Conservation (phyloP, 2,113 vertebrate genomes). For the Vidua chalybeata region DNA sequence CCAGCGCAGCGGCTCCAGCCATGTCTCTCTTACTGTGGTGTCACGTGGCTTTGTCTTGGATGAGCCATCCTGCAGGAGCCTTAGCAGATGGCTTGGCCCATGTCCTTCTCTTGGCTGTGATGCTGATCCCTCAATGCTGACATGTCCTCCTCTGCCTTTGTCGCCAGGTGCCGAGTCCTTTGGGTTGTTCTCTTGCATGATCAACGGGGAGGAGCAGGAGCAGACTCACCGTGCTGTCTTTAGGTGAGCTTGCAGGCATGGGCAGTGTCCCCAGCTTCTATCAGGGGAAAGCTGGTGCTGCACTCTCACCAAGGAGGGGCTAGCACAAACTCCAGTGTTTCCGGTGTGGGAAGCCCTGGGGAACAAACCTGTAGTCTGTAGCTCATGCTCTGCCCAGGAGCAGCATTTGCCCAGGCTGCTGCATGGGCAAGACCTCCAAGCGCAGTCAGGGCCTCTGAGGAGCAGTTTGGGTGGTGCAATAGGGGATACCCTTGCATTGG, state of each 20-base stretch:
- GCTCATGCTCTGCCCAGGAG: neutral
- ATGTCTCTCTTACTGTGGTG: neutral
- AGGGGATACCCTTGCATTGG: neutral
- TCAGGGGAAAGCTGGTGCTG: neutral
- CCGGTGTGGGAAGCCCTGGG: neutral
- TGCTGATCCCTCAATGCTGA: neutral
- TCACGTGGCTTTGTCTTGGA: rapidly evolving
- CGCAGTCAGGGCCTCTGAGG: neutral
- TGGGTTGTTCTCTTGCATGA: slow-evolving; percentile 91
- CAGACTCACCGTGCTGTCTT: slow-evolving; percentile 95
- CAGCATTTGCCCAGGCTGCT: neutral
- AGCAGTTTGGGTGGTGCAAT: neutral
- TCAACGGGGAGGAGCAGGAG: slow-evolving; percentile 93
- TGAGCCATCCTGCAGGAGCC: neutral
- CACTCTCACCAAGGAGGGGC: neutral
- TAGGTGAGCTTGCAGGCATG: slow-evolving; percentile 77
- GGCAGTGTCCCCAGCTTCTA: neutral
- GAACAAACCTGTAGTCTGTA: neutral
- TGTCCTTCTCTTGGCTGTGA: neutral
- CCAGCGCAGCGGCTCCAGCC: rapidly evolving
- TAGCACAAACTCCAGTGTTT: neutral
- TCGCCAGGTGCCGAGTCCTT: slow-evolving; percentile 93
- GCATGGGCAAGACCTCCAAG: neutral
- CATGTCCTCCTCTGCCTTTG: neutral
- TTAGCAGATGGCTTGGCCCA: neutral